These are phyloP conservation scores for Garrulus glandarius DNA, from an alignment of 2,797 vertebrate species.

Conservation along the genomic window DNA sequence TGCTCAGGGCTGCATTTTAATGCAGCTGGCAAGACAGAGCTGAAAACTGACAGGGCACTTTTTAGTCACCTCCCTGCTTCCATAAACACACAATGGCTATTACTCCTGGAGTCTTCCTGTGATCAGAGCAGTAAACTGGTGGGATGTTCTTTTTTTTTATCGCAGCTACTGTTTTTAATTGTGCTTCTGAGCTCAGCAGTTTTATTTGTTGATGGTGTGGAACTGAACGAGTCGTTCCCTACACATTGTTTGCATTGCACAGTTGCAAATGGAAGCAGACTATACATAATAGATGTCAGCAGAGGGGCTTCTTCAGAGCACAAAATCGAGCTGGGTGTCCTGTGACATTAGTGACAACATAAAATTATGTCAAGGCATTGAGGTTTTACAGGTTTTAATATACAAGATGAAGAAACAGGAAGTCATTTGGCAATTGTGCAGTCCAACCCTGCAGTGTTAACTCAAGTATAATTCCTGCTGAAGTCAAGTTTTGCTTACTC, in stretches of 20 bases:
- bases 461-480: not conserved
- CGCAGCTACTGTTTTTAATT: conserved; percentile 8
- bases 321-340: not conserved
- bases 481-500: conserved; percentile 22
- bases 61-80: conserved; percentile 69
- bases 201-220: not conserved
- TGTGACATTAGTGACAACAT: not conserved
- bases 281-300: not conserved
- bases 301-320: not conserved
- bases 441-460: not conserved
- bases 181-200: not conserved
- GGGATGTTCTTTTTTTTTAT: conserved; percentile 1
- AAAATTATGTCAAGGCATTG: not conserved
- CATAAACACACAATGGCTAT: conserved; percentile 20
- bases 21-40: conserved; percentile 66
- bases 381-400: not conserved
- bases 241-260: not conserved
- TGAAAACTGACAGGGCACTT: conserved; percentile 75
- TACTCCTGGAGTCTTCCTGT: conserved; percentile 28
- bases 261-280: conserved; percentile 1
- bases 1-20: conserved; percentile 77
- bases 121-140: conserved; percentile 18
- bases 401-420: not conserved
- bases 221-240: not conserved
- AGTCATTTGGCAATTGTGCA: not conserved